Percentiles rank a stretch among this genome's conserved stretches.
phyloP scores from a whole-genome alignment of 2,113 vertebrate species.

The Kryptolebias marmoratus region DNA sequence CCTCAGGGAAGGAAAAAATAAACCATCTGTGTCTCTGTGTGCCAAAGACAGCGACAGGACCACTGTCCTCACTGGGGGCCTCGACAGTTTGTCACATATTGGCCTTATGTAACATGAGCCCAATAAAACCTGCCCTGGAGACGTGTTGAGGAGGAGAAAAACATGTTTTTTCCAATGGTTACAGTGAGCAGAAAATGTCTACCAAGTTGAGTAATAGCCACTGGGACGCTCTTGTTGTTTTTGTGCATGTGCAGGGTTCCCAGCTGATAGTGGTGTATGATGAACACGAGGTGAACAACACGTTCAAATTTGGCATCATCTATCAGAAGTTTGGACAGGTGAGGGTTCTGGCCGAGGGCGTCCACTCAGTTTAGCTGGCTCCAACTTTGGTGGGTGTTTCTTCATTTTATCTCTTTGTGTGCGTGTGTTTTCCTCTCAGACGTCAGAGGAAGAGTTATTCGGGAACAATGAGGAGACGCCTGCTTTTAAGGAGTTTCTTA shows the following conservation, averaged over 20 bases:
- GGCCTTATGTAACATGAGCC: conserved; percentile 40
- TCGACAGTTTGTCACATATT: conserved; percentile 54
- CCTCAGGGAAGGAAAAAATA: conserved; percentile 53
- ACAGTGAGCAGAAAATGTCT: not conserved
- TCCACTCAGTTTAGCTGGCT: not conserved
- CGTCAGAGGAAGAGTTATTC: conserved; percentile 92
- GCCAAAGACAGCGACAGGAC: conserved; percentile 37
- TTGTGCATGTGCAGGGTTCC: conserved; percentile 83
- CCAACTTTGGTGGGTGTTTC: not conserved
- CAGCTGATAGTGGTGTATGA: conserved; percentile 95
- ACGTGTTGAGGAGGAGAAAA: conserved; percentile 24
- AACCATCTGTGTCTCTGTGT: conserved; percentile 57
- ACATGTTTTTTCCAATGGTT: conserved; percentile 23
- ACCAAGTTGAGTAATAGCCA: not conserved
- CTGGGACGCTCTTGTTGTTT: not conserved
- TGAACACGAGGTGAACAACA: conserved; percentile 97
- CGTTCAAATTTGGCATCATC: conserved; percentile 96
- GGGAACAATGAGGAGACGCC: conserved; percentile 92
- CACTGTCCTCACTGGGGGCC: conserved; percentile 34
- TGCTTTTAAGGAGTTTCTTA: conserved; percentile 89
- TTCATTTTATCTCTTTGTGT: not conserved
- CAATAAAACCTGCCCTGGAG: conserved; percentile 43
- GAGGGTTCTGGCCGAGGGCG: conserved; percentile 49
- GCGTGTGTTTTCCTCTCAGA: conserved; percentile 74
- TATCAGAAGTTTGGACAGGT: conserved; percentile 97